Evolutionary conservation across 2,113 vertebrate genomes (phyloP).

Genomic region (Callorhinus ursinus): DNA sequence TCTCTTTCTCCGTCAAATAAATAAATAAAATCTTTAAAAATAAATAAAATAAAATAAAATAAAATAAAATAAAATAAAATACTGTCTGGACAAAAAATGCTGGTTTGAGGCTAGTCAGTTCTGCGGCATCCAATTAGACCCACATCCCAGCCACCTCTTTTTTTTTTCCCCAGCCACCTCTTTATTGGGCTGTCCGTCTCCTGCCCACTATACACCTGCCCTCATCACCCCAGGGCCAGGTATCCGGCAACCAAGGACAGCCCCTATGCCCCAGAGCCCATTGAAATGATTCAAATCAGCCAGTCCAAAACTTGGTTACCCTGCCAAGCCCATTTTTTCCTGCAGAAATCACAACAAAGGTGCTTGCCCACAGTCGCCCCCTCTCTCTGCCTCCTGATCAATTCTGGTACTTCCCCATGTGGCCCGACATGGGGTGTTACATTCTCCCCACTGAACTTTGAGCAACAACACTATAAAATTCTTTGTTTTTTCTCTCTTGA

Average conservation of each 20-base stretch:
- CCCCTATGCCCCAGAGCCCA: neutral
- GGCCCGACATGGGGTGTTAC: neutral
- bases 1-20: too few species aligned
- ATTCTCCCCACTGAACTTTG: neutral
- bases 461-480: neutral
- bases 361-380: neutral
- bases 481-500: neutral
- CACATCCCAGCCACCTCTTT: neutral
- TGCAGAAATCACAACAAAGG: neutral
- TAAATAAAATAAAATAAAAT: too few species aligned
- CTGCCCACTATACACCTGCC: neutral
- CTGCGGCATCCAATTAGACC: neutral
- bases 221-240: neutral
- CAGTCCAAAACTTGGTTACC: neutral
- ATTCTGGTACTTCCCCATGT: neutral
- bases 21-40: too few species aligned
- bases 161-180: too few species aligned
- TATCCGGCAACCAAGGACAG: neutral
- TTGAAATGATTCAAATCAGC: neutral
- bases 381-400: neutral
- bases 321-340: neutral
- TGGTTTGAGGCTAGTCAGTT: neutral
- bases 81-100: neutral
- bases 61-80: too few species aligned
- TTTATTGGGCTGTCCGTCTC: neutral